A percentile compares a stretch with the other conserved stretches of the same genome.
phyloP scores from a whole-genome alignment of 2,113 vertebrate genomes.

The Piaya cayana region DNA sequence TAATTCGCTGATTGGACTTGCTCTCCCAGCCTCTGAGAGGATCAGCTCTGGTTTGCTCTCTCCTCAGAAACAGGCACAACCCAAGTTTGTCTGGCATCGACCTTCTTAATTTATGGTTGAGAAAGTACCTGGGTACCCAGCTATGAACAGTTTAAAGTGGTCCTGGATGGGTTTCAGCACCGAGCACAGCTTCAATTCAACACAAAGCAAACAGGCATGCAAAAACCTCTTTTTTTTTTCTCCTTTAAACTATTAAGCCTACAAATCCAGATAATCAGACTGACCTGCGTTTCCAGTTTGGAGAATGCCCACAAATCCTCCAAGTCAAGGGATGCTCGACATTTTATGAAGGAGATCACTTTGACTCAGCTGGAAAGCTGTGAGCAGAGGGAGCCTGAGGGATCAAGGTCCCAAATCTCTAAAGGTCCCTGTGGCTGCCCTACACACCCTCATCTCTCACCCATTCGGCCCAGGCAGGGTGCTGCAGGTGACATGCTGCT shows the following conservation, averaged over 20 bases:
- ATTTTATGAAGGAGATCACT: background rate
- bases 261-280: accelerated
- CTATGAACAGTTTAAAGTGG: background rate
- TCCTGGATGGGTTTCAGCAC: background rate
- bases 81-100: background rate
- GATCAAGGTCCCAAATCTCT: accelerated
- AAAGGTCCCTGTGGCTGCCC: accelerated
- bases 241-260: background rate
- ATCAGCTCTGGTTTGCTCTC: background rate
- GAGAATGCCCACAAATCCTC: background rate
- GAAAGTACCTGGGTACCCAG: background rate
- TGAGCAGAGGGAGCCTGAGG: background rate
- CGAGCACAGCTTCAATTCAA: background rate
- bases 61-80: background rate
- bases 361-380: background rate
- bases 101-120: background rate
- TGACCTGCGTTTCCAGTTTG: background rate
- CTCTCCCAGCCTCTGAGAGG: background rate
- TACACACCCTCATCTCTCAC: background rate
- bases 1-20: background rate
- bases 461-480: background rate
- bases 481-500: constrained; percentile 9
- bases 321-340: background rate
- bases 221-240: background rate
- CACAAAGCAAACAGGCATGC: background rate